phyloP scores from a whole-genome alignment of 1,140 invertebrate genomes.

The Oryzaephilus surinamensis region DNA sequence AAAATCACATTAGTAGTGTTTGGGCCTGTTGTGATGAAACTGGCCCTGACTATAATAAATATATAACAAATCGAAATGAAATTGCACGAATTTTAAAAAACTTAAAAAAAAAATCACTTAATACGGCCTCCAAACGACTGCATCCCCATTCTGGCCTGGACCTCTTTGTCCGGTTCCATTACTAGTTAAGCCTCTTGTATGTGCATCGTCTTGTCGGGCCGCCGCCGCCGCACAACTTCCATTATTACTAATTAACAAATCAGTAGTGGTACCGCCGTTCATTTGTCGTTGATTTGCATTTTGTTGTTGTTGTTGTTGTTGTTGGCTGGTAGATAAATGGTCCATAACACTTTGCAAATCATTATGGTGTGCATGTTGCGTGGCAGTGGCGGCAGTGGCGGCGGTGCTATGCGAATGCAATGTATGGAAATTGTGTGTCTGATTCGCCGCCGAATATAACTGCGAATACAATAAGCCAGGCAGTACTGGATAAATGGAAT shows the following conservation, averaged over 20 bases:
- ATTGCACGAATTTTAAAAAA: conserved; percentile 15
- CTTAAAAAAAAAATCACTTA: conserved; percentile 18
- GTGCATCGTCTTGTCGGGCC: conserved; percentile 42
- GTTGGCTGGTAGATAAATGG: conserved; percentile 49
- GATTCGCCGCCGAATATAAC: conserved; percentile 65
- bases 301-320: neutral
- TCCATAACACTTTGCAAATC: conserved; percentile 60
- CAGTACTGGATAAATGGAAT: conserved; percentile 59
- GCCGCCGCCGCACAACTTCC: conserved; percentile 51
- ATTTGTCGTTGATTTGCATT: conserved; percentile 33
- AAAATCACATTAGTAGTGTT: too few relatives aligned
- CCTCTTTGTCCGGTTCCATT: conserved; percentile 45
- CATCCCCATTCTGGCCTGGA: conserved; percentile 52
- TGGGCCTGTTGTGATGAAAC: too few relatives aligned
- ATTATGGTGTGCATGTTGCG: conserved; percentile 47
- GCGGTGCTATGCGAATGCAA: conserved; percentile 47
- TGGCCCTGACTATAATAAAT: too few relatives aligned
- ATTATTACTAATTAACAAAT: conserved; percentile 43
- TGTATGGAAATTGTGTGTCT: conserved; percentile 62
- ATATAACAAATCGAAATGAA: too few relatives aligned
- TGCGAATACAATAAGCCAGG: conserved; percentile 74
- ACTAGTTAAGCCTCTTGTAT: conserved; percentile 42
- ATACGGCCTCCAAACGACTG: conserved; percentile 53
- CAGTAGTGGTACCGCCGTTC: conserved; percentile 35
- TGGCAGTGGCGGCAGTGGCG: neutral